phyloP scores from a whole-genome alignment of 2,797 vertebrate genomes.

The Xenentodon cancila region DNA sequence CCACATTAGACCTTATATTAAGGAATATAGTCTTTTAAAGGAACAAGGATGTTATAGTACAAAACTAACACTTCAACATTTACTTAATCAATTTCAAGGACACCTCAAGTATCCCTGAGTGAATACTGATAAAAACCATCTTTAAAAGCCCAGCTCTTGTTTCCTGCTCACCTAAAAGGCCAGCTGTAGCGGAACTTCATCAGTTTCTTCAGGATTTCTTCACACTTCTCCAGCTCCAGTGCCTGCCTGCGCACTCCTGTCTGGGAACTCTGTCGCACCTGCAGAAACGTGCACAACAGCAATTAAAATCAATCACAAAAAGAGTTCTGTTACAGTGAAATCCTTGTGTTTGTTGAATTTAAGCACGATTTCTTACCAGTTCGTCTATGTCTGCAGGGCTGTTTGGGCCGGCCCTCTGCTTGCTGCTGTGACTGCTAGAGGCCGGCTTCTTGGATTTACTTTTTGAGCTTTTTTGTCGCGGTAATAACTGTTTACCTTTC shows the following conservation, averaged over 20 bases:
- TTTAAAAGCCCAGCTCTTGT: neutral
- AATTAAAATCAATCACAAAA: neutral
- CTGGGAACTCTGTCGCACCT: conserved; percentile 90
- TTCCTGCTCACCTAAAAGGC: conserved; percentile 92
- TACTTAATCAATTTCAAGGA: too few species aligned
- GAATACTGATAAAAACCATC: too few species aligned
- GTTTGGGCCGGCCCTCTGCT: conserved; percentile 71
- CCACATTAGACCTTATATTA: too few species aligned
- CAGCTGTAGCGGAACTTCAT: conserved; percentile 95
- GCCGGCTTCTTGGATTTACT: conserved; percentile 86
- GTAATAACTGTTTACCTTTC: conserved; percentile 82
- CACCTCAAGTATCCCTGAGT: too few species aligned
- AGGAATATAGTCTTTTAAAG: too few species aligned
- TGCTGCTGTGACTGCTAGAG: conserved; percentile 71
- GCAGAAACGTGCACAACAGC: conserved; percentile 14
- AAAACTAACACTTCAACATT: too few species aligned
- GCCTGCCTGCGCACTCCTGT: conserved; percentile 81
- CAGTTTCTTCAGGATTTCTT: conserved; percentile 93
- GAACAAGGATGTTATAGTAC: too few species aligned
- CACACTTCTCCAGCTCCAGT: conserved; percentile 92
- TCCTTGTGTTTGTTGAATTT: too few species aligned
- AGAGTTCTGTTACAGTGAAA: too few species aligned
- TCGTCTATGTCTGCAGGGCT: conserved; percentile 92
- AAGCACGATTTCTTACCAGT: conserved; percentile 83
- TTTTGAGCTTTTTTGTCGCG: conserved; percentile 80